Base-by-base conservation (phyloP, 2,888 invertebrate genomes). In the Aphodius sticticus region DNA sequence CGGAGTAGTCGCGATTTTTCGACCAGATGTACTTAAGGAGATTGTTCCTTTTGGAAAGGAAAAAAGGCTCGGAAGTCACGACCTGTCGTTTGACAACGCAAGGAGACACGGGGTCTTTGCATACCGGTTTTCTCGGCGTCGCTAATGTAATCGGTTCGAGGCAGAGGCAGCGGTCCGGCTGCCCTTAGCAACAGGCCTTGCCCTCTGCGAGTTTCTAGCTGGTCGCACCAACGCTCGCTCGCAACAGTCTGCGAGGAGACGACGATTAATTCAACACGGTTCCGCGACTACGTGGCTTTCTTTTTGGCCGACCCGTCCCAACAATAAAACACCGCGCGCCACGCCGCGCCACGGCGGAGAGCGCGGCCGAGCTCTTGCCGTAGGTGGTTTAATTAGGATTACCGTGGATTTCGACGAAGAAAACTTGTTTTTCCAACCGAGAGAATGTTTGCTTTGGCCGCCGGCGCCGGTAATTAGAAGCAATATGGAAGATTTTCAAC, bases 181-280 rank as follows among this genome's bases (percentile, higher is more conserved):
- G 83, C 83, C 82, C 83, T 81, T 83, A 83, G 83, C 83, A 83
- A 83, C 83, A 82, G 53, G 53, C 53, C 53, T 53, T 53, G 53
- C 53, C 53, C 53, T 53, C 53, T 53, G 53, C 53, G 53, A 53
- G 53, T 53, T 53, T 53, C 53, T 53, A 53, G 53, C 12, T 53
- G 53, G 53, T 53, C 53, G 53, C 53, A 53, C 53, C 53, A 53
- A 53, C 6, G 53, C 53, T 53, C 53, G 53, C 2, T 53, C 53
- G 53, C 53, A 53, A 53, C 53, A 53, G 53, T 12, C 9, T 53
- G 53, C 53, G 4, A 53, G 53, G 53, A 53, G 53, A 53, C 1
- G 53, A 53, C 53, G 53, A 53, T 53, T 53, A 53, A 53, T 53
- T 53, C 53, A 53, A 53, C 53, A 53, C 53, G 53, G 53, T 53